These are phyloP conservation scores for Pica pica DNA, from an alignment of 2,113 vertebrate species.

Conservation along the genomic window DNA sequence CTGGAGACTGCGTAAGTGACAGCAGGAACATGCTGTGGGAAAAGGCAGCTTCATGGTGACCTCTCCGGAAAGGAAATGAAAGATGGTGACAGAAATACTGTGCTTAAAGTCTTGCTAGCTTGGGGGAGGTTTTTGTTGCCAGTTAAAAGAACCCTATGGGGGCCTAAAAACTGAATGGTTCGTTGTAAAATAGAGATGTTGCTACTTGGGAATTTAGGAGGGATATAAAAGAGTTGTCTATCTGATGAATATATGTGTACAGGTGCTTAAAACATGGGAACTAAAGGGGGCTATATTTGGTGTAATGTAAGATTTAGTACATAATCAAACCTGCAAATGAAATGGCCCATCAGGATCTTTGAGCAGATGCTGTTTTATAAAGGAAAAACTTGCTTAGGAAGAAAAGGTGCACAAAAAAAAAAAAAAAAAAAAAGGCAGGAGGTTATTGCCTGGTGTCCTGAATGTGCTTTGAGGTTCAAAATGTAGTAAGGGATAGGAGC, in stretches of 20 bases:
- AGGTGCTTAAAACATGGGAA: not conserved
- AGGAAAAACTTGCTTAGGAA: not conserved
- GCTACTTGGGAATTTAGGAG: not conserved
- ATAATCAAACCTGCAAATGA: not conserved
- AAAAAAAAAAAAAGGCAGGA: not conserved
- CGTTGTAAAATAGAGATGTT: not conserved
- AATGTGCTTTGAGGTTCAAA: slow-evolving; percentile 15
- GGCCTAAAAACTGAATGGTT: not conserved
- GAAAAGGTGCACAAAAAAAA: not conserved
- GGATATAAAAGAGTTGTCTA: not conserved
- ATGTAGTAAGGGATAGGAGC: not conserved
- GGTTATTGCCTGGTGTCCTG: not conserved
- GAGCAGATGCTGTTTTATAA: not conserved
- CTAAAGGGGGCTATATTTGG: not conserved
- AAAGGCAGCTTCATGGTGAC: not conserved
- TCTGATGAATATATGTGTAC: not conserved
- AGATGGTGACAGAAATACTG: not conserved
- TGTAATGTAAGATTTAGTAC: not conserved
- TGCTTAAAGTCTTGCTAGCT: not conserved
- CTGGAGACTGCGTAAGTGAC: not conserved
- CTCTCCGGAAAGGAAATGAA: not conserved
- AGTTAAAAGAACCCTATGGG: not conserved
- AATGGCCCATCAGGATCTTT: not conserved
- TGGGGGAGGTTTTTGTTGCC: not conserved
- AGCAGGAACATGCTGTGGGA: not conserved